Percentiles rank a stretch among this genome's conserved stretches.
Evolutionary conservation across 2,888 invertebrate genomes (phyloP).

Genomic region (Hypolimnas misippus): DNA sequence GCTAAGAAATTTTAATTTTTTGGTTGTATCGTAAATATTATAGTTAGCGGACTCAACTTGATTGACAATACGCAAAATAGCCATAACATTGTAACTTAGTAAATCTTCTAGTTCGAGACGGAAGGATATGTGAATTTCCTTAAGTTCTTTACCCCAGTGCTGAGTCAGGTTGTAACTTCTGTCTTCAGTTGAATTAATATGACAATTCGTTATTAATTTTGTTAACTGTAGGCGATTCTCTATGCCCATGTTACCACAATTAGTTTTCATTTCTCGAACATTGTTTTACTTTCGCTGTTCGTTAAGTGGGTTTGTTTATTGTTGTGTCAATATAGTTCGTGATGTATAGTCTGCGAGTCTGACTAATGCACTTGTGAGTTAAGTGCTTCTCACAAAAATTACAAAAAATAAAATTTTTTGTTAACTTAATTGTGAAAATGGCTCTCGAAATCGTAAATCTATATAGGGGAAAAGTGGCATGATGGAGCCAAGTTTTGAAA

Average conservation of each 20-base stretch:
- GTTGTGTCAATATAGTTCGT: constrained; percentile 7
- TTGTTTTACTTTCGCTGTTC: constrained; percentile 10
- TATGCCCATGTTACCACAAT: too few relatives aligned
- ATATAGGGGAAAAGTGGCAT: too few relatives aligned
- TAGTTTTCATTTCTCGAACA: constrained; percentile 1
- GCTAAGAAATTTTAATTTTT: constrained; percentile 26
- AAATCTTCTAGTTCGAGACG: too few relatives aligned
- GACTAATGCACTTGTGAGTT: not conserved
- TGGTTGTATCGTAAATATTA: constrained; percentile 4
- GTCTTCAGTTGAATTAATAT: not conserved
- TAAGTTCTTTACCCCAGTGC: too few relatives aligned
- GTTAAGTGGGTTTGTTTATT: constrained; percentile 14
- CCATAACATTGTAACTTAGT: not conserved
- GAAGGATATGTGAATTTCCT: too few relatives aligned
- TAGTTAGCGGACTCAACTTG: not conserved
- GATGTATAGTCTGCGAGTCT: constrained; percentile 1
- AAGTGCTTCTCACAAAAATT: not conserved
- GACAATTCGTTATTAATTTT: too few relatives aligned
- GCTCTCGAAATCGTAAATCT: too few relatives aligned
- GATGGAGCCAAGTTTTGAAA: too few relatives aligned
- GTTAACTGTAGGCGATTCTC: too few relatives aligned
- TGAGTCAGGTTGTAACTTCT: not conserved
- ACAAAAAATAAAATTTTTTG: too few relatives aligned
- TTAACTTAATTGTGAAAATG: too few relatives aligned
- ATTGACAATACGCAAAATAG: not conserved